Base-by-base conservation (phyloP, 2,888 invertebrate genomes). In the Xestia rhomboidea region DNA sequence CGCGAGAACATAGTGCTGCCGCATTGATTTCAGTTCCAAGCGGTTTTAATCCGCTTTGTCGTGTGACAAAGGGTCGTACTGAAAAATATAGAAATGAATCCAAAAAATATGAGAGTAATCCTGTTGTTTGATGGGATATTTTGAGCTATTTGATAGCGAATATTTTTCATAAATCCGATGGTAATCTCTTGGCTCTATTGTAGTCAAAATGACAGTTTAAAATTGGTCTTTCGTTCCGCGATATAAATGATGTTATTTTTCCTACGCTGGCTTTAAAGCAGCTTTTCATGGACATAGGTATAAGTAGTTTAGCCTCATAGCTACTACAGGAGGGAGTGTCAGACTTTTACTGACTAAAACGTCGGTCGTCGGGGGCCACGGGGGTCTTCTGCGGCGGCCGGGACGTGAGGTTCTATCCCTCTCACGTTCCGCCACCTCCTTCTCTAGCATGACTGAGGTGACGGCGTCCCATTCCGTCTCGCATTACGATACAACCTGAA, bases 1-100 rank as follows among this genome's bases (percentile, higher is more conserved):
- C 13, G 60, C 18, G 41, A 73, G 66, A 57, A 68, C 84, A 68
- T 24, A 46, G 70, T 13, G 18, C n/a, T 24, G 18, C 38, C 34
- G 38, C 76, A 72, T 70, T 68, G 66, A 49, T 72, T 63, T 49
- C 51, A 60, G 49, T 30, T 80, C 54, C 73, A 63, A 73, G 54
- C 63, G 21, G 8, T 62, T 76, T 71, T 68, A 68, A 64, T 46
- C 60, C 64, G 62, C 41, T 77, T 44, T 68, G 41, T 41, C 46
- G 7, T 34, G 49, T 73, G n/a, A 51, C 72, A 82, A 62, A 13
- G 7, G 0, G 38, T 41, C 38, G 63, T 0, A 64, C 24, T 24
- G 10, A 57, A 81, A 70, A 82, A 77, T 51, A 54, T 30, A n/a
- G n/a, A 34, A 49, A 62, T 21, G 44, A 51, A 27, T 30, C 34